Percentiles rank a stretch among this genome's conserved stretches.
These are phyloP conservation scores for Apistogramma diplotaenia DNA, from an alignment of 2,113 vertebrate species.

Conservation along the genomic window DNA sequence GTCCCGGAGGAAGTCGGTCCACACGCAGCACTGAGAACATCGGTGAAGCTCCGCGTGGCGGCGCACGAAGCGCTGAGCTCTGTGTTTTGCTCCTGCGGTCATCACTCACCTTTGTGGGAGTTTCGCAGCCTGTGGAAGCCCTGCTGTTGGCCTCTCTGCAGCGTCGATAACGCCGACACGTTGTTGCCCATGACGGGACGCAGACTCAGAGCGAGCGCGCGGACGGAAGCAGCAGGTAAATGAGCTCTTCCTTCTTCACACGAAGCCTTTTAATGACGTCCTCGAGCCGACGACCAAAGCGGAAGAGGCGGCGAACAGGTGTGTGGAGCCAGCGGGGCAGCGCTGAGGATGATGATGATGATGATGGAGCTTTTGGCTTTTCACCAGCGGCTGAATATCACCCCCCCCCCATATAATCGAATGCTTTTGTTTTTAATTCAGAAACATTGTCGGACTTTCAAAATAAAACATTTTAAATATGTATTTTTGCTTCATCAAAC, in stretches of 20 bases:
- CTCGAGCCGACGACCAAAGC: neutral
- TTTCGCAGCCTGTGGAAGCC: constrained; percentile 65
- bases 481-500: no score
- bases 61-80: neutral
- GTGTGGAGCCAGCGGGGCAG: neutral
- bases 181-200: constrained; percentile 66
- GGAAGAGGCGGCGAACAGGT: neutral
- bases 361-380: constrained; percentile 14
- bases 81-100: neutral
- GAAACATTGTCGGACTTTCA: neutral
- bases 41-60: no score
- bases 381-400: neutral
- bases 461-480: neutral
- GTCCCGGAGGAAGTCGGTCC: no score
- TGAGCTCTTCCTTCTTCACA: neutral
- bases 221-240: neutral
- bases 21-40: neutral
- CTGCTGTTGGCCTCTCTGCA: constrained; percentile 64
- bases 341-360: neutral
- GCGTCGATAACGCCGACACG: constrained; percentile 57
- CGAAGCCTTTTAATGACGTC: neutral
- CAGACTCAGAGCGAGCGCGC: neutral
- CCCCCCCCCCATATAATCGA: neutral
- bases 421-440: neutral
- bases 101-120: constrained; percentile 66